Conservation (phyloP, 2,113 vertebrate genomes). For the Podiceps cristatus region DNA sequence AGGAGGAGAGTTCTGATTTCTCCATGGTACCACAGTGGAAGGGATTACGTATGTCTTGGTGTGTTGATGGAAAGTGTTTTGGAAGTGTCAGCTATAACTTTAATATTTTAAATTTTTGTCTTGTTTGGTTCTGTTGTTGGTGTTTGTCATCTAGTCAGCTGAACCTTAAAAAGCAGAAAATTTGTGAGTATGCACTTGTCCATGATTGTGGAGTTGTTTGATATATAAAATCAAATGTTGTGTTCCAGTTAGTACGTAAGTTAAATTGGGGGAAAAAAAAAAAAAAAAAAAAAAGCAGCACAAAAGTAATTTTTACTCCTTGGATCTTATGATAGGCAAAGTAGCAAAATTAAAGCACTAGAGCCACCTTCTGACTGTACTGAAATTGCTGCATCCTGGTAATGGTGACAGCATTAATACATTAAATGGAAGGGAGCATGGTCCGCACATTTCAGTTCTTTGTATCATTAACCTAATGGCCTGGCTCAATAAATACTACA, state of each 20-base stretch:
- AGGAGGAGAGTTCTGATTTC: neutral
- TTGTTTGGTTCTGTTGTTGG: neutral
- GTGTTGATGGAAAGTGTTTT: neutral
- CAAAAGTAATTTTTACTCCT: slow-evolving; percentile 66
- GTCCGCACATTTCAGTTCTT: slow-evolving; percentile 47
- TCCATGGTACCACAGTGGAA: neutral
- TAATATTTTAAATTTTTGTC: neutral
- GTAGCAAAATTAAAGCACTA: slow-evolving; percentile 85
- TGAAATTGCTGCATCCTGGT: slow-evolving; percentile 70
- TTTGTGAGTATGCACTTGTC: neutral
- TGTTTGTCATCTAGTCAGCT: slow-evolving; percentile 19
- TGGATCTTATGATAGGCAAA: slow-evolving; percentile 55
- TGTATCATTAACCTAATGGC: slow-evolving; percentile 58
- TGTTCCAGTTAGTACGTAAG: slow-evolving; percentile 59
- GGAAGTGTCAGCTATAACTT: neutral
- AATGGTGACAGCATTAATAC: slow-evolving; percentile 45
- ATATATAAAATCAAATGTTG: slow-evolving; percentile 62
- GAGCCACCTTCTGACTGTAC: slow-evolving; percentile 87
- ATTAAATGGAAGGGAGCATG: slow-evolving; percentile 37
- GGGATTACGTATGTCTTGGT: neutral
- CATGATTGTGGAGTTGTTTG: neutral
- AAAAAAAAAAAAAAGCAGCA: slow-evolving; percentile 51
- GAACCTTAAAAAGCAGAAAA: slow-evolving; percentile 36
- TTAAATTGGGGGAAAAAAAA: slow-evolving; percentile 57
- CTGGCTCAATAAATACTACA: slow-evolving; percentile 8